A percentile compares a stretch with the other conserved stretches of the same genome.
phyloP scores from a whole-genome alignment of 2,888 invertebrate species.

The Diogma glabrata region DNA sequence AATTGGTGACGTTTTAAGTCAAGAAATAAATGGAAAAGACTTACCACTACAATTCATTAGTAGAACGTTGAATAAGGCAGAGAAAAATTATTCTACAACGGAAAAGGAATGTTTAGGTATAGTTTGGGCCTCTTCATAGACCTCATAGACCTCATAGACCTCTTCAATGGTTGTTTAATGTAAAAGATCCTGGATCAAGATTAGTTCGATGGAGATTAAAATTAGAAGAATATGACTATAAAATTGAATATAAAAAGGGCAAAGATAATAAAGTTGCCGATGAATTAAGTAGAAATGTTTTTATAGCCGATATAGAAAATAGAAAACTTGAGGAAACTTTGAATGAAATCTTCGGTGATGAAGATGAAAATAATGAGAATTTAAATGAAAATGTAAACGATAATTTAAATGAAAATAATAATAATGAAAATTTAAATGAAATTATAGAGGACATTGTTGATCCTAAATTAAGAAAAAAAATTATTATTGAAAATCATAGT shows the following conservation, averaged over 20 bases:
- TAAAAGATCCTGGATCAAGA: constrained; percentile 9
- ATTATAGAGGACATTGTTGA: neutral
- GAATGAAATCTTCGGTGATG: constrained; percentile 2
- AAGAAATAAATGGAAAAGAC: constrained; percentile 13
- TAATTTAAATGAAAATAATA: too few species aligned
- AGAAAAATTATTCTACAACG: constrained; percentile 19
- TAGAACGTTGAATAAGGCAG: constrained; percentile 14
- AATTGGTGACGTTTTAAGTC: neutral
- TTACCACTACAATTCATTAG: constrained; percentile 22
- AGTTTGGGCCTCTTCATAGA: constrained; percentile 18
- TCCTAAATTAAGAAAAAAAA: neutral
- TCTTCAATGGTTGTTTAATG: constrained; percentile 19
- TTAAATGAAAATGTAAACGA: too few species aligned
- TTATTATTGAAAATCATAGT: neutral
- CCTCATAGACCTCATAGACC: constrained; percentile 25
- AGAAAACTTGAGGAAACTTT: constrained; percentile 4
- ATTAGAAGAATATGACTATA: constrained; percentile 23
- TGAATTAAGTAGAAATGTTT: constrained; percentile 13
- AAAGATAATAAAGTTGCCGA: constrained; percentile 20
- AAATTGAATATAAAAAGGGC: constrained; percentile 20
- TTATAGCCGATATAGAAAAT: neutral
- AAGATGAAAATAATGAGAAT: neutral
- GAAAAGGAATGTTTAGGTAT: constrained; percentile 23
- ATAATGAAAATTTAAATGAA: too few species aligned
- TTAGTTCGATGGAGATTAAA: constrained; percentile 23